phyloP scores from a whole-genome alignment of 2,113 vertebrate species.

The Sclerurus mexicanus region DNA sequence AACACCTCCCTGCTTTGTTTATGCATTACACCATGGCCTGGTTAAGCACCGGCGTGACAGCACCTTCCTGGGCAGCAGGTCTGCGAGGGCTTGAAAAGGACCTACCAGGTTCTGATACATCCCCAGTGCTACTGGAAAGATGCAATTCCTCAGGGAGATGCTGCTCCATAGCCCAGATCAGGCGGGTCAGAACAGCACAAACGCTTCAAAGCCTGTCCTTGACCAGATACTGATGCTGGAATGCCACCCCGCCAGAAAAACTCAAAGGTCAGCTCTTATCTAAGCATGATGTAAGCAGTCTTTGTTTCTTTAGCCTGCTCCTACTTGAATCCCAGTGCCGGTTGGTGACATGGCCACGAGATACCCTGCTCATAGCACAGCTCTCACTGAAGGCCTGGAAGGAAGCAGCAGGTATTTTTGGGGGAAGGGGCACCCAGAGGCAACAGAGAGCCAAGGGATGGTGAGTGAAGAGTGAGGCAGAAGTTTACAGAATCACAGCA shows the following conservation, averaged over 20 bases:
- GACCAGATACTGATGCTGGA: constrained; percentile 4
- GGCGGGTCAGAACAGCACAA: neutral
- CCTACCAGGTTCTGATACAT: neutral
- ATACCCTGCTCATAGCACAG: rapidly evolving
- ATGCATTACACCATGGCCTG: neutral
- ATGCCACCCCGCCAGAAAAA: constrained; percentile 44
- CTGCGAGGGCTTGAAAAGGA: neutral
- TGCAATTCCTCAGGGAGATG: neutral
- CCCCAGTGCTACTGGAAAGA: neutral
- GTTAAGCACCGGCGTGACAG: neutral
- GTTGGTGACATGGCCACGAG: rapidly evolving
- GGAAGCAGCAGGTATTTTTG: neutral
- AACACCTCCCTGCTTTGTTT: constrained; percentile 53
- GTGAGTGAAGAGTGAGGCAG: neutral
- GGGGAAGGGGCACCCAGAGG: neutral
- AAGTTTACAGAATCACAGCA: neutral
- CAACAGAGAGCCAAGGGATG: neutral
- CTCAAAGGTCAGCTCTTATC: constrained; percentile 60
- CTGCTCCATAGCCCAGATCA: neutral
- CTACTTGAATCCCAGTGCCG: neutral
- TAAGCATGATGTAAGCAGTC: neutral
- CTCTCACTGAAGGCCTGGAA: neutral
- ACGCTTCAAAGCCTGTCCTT: neutral
- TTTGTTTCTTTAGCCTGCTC: neutral
- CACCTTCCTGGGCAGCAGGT: neutral